Evolutionary conservation across 2,888 invertebrate species (phyloP), one percentile per base, ranked within the genome.

Genomic region (Marronus borbonicus): DNA sequence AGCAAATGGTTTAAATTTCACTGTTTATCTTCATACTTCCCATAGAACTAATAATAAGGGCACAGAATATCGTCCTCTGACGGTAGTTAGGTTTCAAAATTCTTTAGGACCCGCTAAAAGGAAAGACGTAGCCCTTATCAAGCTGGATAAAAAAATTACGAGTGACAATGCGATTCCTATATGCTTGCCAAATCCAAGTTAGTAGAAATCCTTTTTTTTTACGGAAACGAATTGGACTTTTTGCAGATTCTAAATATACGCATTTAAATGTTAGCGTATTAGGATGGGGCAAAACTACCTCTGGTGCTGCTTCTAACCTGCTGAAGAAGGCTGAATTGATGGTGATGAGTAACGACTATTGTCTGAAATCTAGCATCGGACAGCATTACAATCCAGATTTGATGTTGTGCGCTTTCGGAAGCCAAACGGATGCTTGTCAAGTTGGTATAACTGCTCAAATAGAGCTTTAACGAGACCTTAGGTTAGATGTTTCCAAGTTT

Each of bases 371-470:
- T 5, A 79, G 83, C 1, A 83, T 86, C 64, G 85, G 85, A 3
- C 77, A 81, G n/a, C 84, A 91, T 83, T 84, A 91, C 8, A 89
- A 89, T 10, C 7, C 60, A 49, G 87, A 89, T 3, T 89, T 90
- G 3, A 91, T 92, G 90, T 88, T 92, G 88, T 93, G 93, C 84
- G 93, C 92, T 78, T 91, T 90, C 83, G 88, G 89, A 1, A 89
- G 90, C 81, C 89, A 90, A 81, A 90, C 88, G 70, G 92, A 92
- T 82, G 91, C 92, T 0, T 92, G 92, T 82, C 92, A 92, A 89
- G 92, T 92, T 86, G 81, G 80, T 75, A 68, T 39, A 62, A 24
- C 60, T 36, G 7, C 2, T 65, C 52, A 31, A 31, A 31, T 20
- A 50, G 50, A 50, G 50, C 50, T 50, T 50, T 50, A 12, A n/a